These are phyloP conservation scores for Gymnogyps californianus DNA, from an alignment of 2,113 vertebrate genomes.

Conservation along the genomic window DNA sequence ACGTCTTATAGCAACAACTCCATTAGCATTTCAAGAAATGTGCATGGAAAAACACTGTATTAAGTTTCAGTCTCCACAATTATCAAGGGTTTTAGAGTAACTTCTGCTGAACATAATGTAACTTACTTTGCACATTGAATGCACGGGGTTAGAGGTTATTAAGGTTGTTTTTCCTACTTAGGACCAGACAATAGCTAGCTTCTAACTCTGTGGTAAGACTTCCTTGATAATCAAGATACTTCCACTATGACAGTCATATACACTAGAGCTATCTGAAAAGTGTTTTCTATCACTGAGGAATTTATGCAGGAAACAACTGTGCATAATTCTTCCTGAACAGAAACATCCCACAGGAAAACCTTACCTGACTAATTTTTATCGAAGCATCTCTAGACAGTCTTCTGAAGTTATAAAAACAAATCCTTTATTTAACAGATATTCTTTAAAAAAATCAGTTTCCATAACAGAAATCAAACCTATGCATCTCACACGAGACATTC, in stretches of 20 bases:
- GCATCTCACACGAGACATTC: not conserved
- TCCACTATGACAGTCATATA: not conserved
- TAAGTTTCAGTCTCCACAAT: not conserved
- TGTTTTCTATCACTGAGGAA: not conserved
- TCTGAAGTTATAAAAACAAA: slow-evolving; percentile 24
- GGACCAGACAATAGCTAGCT: not conserved
- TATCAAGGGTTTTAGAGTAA: not conserved
- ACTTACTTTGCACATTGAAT: not conserved
- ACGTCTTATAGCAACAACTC: slow-evolving; percentile 56
- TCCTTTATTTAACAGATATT: slow-evolving; percentile 44
- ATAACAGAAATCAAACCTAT: not conserved
- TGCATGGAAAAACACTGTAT: not conserved
- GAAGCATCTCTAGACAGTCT: not conserved
- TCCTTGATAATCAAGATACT: not conserved
- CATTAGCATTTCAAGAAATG: slow-evolving; percentile 35
- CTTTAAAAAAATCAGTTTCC: not conserved
- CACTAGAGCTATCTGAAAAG: not conserved
- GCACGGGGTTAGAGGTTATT: not conserved
- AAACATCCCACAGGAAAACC: not conserved
- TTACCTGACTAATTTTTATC: not conserved
- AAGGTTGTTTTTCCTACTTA: not conserved
- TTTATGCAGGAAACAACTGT: not conserved
- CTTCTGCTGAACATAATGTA: not conserved
- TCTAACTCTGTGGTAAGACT: not conserved
- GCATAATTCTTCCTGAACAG: not conserved